phyloP scores from a whole-genome alignment of 2,113 vertebrate genomes.

The Daubentonia madagascariensis region DNA sequence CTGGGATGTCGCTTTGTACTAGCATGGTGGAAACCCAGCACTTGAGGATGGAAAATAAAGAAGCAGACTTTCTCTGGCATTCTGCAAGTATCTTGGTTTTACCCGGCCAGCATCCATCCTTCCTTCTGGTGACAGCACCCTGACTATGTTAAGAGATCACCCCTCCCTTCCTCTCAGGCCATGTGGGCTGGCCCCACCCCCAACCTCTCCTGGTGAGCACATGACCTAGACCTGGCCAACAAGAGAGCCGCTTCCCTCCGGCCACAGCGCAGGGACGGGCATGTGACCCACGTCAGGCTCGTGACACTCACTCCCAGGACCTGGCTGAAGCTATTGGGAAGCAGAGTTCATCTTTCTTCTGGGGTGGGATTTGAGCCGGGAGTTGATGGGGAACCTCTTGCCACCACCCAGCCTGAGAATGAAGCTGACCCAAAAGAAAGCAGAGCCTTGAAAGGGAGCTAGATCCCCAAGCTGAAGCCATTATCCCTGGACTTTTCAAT shows the following conservation, averaged over 20 bases:
- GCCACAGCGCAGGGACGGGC: not conserved
- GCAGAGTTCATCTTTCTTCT: not conserved
- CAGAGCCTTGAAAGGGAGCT: not conserved
- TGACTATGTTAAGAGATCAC: not conserved
- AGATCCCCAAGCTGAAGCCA: not conserved
- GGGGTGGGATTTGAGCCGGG: not conserved
- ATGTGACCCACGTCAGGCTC: not conserved
- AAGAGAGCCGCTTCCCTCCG: not conserved
- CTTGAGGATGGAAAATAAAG: not conserved
- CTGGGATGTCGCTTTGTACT: not conserved
- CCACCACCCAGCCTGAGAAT: not conserved
- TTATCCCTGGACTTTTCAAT: not conserved
- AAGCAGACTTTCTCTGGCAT: not conserved
- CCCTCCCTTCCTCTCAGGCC: not conserved
- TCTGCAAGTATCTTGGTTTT: not conserved
- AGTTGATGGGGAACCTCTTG: not conserved
- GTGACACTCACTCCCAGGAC: not conserved
- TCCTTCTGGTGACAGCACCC: not conserved
- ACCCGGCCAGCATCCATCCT: not conserved
- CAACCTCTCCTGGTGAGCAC: not conserved
- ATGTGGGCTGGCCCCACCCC: not conserved
- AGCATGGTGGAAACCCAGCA: not conserved
- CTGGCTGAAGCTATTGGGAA: not conserved
- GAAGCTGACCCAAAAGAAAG: not conserved
- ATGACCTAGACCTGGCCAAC: not conserved